Evolutionary conservation across 2,797 vertebrate species (phyloP), one percentile per base, ranked within the genome.

Genomic region (Melanotaenia trifasciata): DNA sequence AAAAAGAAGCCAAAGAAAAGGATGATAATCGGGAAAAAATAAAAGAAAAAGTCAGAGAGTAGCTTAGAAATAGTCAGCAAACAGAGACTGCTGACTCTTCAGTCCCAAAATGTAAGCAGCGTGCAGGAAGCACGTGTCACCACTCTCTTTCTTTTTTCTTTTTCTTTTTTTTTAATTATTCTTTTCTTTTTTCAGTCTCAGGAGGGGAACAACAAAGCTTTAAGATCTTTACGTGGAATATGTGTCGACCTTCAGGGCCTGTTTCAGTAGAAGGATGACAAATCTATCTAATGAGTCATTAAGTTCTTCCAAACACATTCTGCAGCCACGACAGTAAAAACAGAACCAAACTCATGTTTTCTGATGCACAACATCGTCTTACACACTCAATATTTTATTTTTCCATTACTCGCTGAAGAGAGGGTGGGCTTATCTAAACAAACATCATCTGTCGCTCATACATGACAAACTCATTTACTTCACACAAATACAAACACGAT

Each of bases 11-110:
- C 7, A 26, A 28, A 16, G 53, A 40, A 26, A 33, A 32, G 38
- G 32, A 22, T 18, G 40, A 57, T 6, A 18, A 3, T 9, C 16
- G 28, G 28, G 7, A 56, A 6, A 45, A 38, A 26, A 51, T 30
- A 28, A 18, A 61, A 47, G 40, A 61, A 1, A 64, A 59, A 66
- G 33, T 3, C 1, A 59, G 33, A 45, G 61, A 14, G 56, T 54
- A 40, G 72, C 74, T 73, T 65, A 59, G 14, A 80, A 67, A 79
- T 57, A 59, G 24, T 40, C 61, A 57, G 36, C 26, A 22, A 20
- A 64, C 70, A 63, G 33, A 53, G 50, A 51, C 59, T 68, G 77
- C 79, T 61, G 82, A 76, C 61, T 64, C 58, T 5, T 70, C 26
- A 77, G 62, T 64, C 64, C 70, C 20, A 30, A 5, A 77, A 70